Conservation (phyloP, 2,888 invertebrate genomes). For the Tineola bisselliella region DNA sequence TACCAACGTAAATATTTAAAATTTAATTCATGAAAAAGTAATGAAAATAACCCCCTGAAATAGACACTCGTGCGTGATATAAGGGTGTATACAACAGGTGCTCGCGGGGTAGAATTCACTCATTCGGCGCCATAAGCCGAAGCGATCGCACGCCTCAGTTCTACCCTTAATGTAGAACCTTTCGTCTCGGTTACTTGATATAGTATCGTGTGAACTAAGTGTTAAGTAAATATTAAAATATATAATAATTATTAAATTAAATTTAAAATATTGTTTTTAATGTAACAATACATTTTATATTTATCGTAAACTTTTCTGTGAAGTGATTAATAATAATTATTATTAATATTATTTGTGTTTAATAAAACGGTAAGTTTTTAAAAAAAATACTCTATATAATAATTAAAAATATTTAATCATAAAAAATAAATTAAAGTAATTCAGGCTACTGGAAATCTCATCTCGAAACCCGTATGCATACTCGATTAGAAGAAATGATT, state of each 20-base stretch:
- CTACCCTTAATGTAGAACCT: background rate
- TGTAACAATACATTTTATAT: no score
- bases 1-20: background rate
- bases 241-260: background rate
- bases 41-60: background rate
- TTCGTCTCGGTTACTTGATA: background rate
- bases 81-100: slow-evolving; percentile 12
- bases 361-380: background rate
- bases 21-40: background rate
- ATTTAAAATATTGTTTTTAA: no score
- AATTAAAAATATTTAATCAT: background rate
- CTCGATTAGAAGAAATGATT: no score
- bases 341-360: background rate
- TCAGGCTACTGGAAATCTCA: no score
- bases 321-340: background rate
- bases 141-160: background rate
- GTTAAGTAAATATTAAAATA: background rate
- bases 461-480: no score
- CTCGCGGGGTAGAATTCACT: slow-evolving; percentile 2
- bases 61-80: background rate
- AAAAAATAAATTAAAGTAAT: no score
- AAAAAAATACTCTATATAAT: background rate
- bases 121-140: slow-evolving; percentile 3
- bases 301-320: background rate
- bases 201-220: background rate